Conservation (phyloP, 1,140 invertebrate genomes). For the Drosophila nigrodunni region DNA sequence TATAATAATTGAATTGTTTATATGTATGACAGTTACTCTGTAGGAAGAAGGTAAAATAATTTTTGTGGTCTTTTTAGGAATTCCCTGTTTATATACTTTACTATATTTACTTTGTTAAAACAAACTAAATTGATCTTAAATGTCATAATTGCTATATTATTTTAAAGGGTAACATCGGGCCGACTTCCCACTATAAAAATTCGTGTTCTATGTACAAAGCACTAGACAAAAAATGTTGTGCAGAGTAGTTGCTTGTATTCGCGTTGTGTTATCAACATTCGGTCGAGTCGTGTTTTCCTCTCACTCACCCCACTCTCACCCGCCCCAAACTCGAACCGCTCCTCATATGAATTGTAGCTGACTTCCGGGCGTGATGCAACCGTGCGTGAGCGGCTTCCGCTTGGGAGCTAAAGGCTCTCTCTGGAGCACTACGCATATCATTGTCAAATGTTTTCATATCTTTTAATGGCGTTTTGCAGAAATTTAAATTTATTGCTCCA, state of each 20-base stretch:
- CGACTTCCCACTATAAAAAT: constrained; percentile 24
- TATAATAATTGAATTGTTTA: too few species aligned
- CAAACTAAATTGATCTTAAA: too few species aligned
- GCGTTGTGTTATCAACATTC: constrained; percentile 77
- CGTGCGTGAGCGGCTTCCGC: constrained; percentile 75
- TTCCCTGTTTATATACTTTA: too few species aligned
- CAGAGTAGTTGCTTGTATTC: constrained; percentile 52
- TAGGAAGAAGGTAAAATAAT: too few species aligned
- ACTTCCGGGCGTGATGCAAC: constrained; percentile 72
- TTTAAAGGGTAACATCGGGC: neutral
- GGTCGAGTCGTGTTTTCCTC: constrained; percentile 29
- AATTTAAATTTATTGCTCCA: constrained; percentile 76
- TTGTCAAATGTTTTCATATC: constrained; percentile 68
- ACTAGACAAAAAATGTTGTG: constrained; percentile 49
- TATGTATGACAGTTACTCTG: too few species aligned
- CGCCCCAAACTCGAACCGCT: neutral
- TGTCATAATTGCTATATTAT: neutral
- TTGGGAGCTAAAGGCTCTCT: constrained; percentile 52
- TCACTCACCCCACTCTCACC: neutral
- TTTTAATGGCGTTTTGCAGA: constrained; percentile 49
- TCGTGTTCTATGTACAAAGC: neutral
- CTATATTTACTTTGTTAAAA: too few species aligned
- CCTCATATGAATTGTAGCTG: constrained; percentile 19
- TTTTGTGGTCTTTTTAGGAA: too few species aligned
- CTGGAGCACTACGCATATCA: constrained; percentile 58